Evolutionary conservation across 1,140 invertebrate genomes (phyloP), one percentile per base, ranked within the genome.

Genomic region (Lineus longissimus): DNA sequence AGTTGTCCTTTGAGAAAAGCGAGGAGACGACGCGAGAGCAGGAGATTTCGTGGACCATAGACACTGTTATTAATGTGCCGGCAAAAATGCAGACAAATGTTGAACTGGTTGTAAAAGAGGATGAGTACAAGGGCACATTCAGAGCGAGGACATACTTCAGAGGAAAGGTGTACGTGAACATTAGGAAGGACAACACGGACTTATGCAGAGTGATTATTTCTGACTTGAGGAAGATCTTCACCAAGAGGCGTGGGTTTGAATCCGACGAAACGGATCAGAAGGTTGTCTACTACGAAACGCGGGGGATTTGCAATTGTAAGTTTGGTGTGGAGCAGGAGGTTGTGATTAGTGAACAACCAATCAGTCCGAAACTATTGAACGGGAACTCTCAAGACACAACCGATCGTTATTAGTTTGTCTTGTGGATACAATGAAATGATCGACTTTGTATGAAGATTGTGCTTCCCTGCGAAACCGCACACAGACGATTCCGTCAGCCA

Each of bases 31-130:
- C 75, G 1, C 79, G 81, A 59, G 80, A 82, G 30, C 79, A 84
- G 55, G 74, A 77, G 59, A 67, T 85, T 31, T 72, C 76, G n/a
- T 85, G 84, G 84, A 77, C 75, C 11, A 79, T 85, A 7, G 83
- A 85, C 68, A 83, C 76, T 61, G 73, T 78, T 40, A 82, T 84
- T 23, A 76, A 60, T 19, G 83, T 85, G 1, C 83, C 82, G 22
- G 63, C 77, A 31, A 74, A 76, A 36, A 77, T 67, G 56, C 72
- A 78, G 67, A 84, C 81, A 19, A 79, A 76, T 61, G 84, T 84
- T 27, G 75, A 79, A 25, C 75, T 85, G 17, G 78, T 83, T 15
- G 78, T 84, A 29, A 82, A 81, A 60, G 83, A 84, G 65, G 74
- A 82, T 63, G 79, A 79, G 59, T 84, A 81, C 67, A 72, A 73